These are phyloP conservation scores for Ornithoptera alexandrae DNA, from an alignment of 2,888 invertebrate genomes.

Conservation along the genomic window DNA sequence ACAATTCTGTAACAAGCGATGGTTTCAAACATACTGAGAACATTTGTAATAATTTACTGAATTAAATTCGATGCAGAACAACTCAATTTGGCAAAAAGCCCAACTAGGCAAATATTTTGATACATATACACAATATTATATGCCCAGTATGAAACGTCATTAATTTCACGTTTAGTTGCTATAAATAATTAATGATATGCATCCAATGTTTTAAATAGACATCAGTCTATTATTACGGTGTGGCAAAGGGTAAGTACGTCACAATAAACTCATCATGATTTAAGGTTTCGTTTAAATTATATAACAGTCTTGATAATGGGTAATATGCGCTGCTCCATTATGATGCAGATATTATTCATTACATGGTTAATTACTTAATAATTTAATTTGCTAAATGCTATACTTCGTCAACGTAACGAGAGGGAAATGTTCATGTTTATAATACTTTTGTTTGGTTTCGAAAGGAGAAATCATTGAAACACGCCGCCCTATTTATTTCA, in stretches of 20 bases:
- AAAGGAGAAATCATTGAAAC: too few species aligned
- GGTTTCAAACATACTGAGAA: constrained; percentile 49
- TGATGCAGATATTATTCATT: too few species aligned
- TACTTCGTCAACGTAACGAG: too few species aligned
- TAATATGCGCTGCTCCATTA: background rate
- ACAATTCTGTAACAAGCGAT: constrained; percentile 42
- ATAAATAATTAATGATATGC: constrained; percentile 21
- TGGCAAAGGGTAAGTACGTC: constrained; percentile 15
- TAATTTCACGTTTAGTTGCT: constrained; percentile 17
- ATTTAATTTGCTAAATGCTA: too few species aligned
- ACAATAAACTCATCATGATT: constrained; percentile 5
- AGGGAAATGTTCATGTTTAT: too few species aligned
- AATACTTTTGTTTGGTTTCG: too few species aligned
- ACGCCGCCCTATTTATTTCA: too few species aligned
- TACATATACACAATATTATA: constrained; percentile 27
- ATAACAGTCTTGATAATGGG: background rate
- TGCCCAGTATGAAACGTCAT: constrained; percentile 14
- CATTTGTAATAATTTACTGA: constrained; percentile 56
- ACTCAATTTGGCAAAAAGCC: constrained; percentile 60
- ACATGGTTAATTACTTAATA: too few species aligned
- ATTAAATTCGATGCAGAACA: constrained; percentile 53
- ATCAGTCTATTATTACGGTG: constrained; percentile 14
- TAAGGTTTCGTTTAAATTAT: constrained; percentile 9
- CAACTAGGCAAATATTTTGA: constrained; percentile 55
- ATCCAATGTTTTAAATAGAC: constrained; percentile 24